phyloP scores from a whole-genome alignment of 2,113 vertebrate species.

The Mastomys natalensis region DNA sequence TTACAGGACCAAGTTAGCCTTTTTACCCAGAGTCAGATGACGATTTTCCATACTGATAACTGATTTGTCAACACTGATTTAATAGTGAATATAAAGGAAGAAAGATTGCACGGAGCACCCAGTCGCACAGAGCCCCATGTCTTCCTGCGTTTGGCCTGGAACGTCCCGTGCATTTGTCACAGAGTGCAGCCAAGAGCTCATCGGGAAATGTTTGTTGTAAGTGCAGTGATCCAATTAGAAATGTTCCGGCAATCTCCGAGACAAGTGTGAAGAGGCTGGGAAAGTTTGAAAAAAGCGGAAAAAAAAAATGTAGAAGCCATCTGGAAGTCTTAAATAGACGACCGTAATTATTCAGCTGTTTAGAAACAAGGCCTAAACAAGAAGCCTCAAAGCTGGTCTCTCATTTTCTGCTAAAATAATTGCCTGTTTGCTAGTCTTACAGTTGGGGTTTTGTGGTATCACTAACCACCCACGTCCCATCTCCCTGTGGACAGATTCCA shows the following conservation, averaged over 20 bases:
- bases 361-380: constrained; percentile 77
- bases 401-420: constrained; percentile 79
- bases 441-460: constrained; percentile 15
- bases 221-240: constrained; percentile 74
- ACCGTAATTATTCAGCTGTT: constrained; percentile 82
- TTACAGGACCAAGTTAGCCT: neutral
- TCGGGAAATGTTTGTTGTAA: constrained; percentile 67
- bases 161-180: neutral
- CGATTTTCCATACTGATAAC: neutral
- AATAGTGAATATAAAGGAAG: no score
- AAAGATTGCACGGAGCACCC: neutral
- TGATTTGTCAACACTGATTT: neutral
- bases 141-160: neutral
- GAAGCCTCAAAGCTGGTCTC: constrained; percentile 71
- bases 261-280: constrained; percentile 76
- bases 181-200: neutral
- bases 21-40: neutral
- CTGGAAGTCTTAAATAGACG: constrained; percentile 80
- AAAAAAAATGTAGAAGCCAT: constrained; percentile 78
- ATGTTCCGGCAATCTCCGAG: constrained; percentile 69
- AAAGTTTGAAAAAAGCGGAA: constrained; percentile 75
- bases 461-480: neutral
- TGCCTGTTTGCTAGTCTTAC: constrained; percentile 71
- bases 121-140: neutral
- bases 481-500: neutral